A percentile compares a stretch with the other conserved stretches of the same genome.
Conservation (phyloP, 1,140 invertebrate genomes). For the Tenebrio molitor region DNA sequence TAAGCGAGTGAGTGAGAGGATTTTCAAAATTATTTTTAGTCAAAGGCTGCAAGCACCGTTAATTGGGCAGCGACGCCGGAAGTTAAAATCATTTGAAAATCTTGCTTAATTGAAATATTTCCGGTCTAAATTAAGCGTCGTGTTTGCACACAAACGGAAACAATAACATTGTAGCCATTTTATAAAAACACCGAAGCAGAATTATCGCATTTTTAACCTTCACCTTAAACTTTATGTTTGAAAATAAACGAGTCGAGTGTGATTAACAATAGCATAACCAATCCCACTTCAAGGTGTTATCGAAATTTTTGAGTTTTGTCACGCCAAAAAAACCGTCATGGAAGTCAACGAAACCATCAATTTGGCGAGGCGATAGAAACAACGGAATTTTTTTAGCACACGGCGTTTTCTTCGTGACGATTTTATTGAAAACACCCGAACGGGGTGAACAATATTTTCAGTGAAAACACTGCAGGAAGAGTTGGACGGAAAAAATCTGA, state of each 20-base stretch:
- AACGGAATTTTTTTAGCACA: too few relatives aligned
- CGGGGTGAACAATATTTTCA: constrained; percentile 12
- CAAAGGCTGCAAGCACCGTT: constrained; percentile 19
- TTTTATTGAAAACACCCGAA: background rate
- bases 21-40: constrained; percentile 3
- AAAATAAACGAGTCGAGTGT: background rate
- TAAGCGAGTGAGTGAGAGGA: background rate
- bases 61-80: constrained; percentile 7
- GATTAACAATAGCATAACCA: background rate
- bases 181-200: constrained; percentile 17
- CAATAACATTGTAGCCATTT: constrained; percentile 21
- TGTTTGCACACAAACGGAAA: constrained; percentile 9
- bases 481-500: background rate
- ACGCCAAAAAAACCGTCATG: background rate
- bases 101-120: constrained; percentile 34
- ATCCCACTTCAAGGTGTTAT: background rate
- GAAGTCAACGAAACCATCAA: background rate
- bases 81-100: constrained; percentile 34
- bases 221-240: constrained; percentile 8
- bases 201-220: constrained; percentile 35
- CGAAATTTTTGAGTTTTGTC: background rate
- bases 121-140: constrained; percentile 31
- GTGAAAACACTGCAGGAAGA: constrained; percentile 3
- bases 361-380: too few relatives aligned
- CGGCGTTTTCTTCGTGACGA: too few relatives aligned